Evolutionary conservation across 2,797 vertebrate genomes (phyloP), one percentile per base, ranked within the genome.

Genomic region (Gallirallus australis): DNA sequence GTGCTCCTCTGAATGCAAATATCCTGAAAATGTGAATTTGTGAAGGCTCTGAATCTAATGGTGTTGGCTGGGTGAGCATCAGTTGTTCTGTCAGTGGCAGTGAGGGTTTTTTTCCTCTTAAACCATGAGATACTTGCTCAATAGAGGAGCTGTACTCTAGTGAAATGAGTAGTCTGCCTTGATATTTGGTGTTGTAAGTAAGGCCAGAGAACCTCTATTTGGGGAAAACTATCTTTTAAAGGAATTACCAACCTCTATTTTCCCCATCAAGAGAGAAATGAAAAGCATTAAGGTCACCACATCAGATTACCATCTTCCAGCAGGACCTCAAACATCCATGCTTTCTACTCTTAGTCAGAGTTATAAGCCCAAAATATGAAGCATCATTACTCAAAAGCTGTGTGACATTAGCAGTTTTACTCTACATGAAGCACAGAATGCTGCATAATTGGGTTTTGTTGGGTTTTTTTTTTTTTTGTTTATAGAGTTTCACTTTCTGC

Each of bases 41-140:
- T 37, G 24, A 33, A 15, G 56, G n/a, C 42, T 45, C 21, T 25
- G 4, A 16, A 11, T n/a, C 11, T 18, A n/a, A 4, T 14, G 19
- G 23, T 25, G 47, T 11, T 48, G 40, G 18, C 45, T 53, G 39
- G 39, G 7, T 59, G 47, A 47, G 57, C 10, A 7, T 33, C 19
- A 8, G 35, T 37, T 37, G 20, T 45, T 45, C 30, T 35, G 45
- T 57, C 20, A 8, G 42, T 7, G 17, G 57, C 54, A 28, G 39
- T 8, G 47, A 73, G 45, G 45, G 39, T 30, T 5, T 30, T 64
- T 66, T 53, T 6, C 33, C 28, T 45, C 12, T 40, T 56, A 6
- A 4, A 30, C 27, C 12, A 1, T 42, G 31, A 60, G 27, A 6
- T 25, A 8, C 53, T 60, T 54, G 23, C 31, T 71, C 0, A 0